Evolutionary conservation across 2,797 vertebrate genomes (phyloP), one percentile per base, ranked within the genome.

Genomic region (Linurgus olivaceus): DNA sequence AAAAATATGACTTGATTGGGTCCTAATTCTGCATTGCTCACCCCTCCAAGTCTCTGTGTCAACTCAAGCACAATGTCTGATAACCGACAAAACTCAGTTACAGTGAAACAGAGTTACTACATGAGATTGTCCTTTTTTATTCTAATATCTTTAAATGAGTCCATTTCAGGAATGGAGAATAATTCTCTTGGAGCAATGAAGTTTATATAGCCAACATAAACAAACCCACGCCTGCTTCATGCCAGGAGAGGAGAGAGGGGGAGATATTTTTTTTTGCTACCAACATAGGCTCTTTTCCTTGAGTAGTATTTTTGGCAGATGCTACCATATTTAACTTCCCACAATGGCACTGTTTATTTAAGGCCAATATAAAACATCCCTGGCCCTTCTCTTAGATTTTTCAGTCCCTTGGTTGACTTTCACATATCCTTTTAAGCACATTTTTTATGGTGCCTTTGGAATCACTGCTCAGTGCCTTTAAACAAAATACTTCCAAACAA

Each of bases 311-410:
- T 96, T 92, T 96, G 95, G 93, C 96, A 95, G 91, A 86, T 86
- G 90, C 61, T 84, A 92, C 79, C 90, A 94, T 94, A 95, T 93
- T 95, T 96, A 95, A 94, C 94, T 94, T 96, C 93, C 88, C 86
- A 94, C 94, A 96, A 95, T 93, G 96, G 92, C 88, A 95, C 86
- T 96, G 93, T 96, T 96, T 96, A 96, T 86, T 90, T 95, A 95
- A 96, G 94, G 88, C 54, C 62, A 94, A 75, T 94, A 88, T 88
- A 92, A 95, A 96, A 92, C 51, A 95, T 86, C 79, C 55, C 90
- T 88, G 88, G 93, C 54, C 93, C 73, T 95, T 88, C 91, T 81
- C 82, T 93, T 24, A 72, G 88, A 70, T 90, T 96, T 92, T 90
- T 91, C 73, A 90, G 82, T 68, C 85, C 7, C 73, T 88, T 48